Percentiles rank a stretch among this genome's conserved stretches.
phyloP scores from a whole-genome alignment of 1,140 invertebrate genomes.

The Aradophagus sp. region DNA sequence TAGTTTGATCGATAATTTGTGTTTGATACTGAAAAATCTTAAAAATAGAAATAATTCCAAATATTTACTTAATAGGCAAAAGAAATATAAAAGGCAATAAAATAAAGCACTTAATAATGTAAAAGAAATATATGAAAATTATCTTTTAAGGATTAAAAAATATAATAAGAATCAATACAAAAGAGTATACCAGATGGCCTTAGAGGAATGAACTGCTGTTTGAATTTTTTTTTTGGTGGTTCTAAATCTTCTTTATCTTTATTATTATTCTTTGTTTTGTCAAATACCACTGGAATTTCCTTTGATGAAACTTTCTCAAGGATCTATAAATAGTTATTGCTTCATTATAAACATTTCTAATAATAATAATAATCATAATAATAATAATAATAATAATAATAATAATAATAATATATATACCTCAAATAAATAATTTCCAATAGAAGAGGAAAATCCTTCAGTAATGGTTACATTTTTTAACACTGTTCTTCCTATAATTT shows the following conservation, averaged over 20 bases:
- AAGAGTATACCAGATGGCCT: conserved; percentile 21
- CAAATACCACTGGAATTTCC: not conserved
- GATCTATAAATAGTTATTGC: conserved; percentile 21
- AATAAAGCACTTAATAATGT: too few species aligned
- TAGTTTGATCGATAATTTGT: not conserved
- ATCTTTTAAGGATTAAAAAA: not conserved
- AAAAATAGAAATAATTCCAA: too few species aligned
- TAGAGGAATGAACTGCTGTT: conserved; percentile 34
- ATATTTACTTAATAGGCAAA: too few species aligned
- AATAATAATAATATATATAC: conserved; percentile 7
- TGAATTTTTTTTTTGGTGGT: conserved; percentile 33
- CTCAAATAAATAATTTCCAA: conserved; percentile 36
- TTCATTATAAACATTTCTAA: too few species aligned
- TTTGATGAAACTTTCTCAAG: conserved; percentile 8
- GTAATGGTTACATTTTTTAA: conserved; percentile 10
- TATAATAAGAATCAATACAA: conserved; percentile 4
- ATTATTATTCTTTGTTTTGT: conserved; percentile 1
- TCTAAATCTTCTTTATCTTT: conserved; percentile 7
- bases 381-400: too few species aligned
- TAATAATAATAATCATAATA: too few species aligned
- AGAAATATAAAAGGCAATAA: too few species aligned
- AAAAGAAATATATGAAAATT: too few species aligned
- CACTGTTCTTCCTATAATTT: conserved; percentile 45
- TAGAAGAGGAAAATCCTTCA: conserved; percentile 29
- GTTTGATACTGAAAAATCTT: not conserved